A percentile compares a stretch with the other conserved stretches of the same genome.
Conservation (phyloP, 1,140 invertebrate species). For the Drosophila neocordata region DNA sequence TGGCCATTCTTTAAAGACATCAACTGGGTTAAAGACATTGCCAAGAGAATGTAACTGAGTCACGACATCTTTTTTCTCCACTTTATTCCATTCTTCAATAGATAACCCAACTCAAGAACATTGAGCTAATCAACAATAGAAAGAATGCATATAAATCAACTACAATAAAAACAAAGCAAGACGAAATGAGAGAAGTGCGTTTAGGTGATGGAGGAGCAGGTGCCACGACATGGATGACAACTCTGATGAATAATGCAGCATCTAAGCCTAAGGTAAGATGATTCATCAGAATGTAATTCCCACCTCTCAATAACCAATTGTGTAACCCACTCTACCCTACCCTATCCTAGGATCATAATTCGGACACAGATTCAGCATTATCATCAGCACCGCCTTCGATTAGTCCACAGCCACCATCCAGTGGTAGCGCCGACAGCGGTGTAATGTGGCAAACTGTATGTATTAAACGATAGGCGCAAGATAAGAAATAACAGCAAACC, state of each 20-base stretch:
- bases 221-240: constrained; percentile 62
- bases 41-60: constrained; percentile 45
- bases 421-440: constrained; percentile 70
- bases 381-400: constrained; percentile 82
- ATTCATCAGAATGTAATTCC: not conserved
- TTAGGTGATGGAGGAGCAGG: constrained; percentile 17
- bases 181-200: constrained; percentile 23
- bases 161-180: constrained; percentile 48
- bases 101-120: constrained; percentile 82
- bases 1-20: constrained; percentile 25
- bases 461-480: constrained; percentile 1
- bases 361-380: constrained; percentile 82
- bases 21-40: constrained; percentile 32
- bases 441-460: constrained; percentile 82
- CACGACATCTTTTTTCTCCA: constrained; percentile 46
- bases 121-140: constrained; percentile 81
- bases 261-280: constrained; percentile 59
- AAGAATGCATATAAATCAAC: constrained; percentile 78
- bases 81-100: constrained; percentile 40
- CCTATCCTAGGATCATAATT: constrained; percentile 62
- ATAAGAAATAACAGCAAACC: not conserved
- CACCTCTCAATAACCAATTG: not conserved
- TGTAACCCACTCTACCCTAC: not conserved
- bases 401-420: constrained; percentile 79
- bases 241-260: constrained; percentile 54